Conservation (phyloP, 2,113 vertebrate genomes). For the Carassius auratus region DNA sequence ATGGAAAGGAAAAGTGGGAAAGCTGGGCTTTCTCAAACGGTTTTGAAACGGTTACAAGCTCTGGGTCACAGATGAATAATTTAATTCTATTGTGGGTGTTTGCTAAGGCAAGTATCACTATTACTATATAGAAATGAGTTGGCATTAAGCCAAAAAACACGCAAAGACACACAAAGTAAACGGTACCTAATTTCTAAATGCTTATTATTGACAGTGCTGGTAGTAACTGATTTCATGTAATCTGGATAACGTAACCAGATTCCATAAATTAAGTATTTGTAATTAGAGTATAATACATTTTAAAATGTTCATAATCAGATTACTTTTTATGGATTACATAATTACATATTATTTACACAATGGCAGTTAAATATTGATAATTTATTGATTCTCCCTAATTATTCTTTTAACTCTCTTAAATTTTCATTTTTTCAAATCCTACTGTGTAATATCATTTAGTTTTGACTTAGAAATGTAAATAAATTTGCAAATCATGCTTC, state of each 20-base stretch:
- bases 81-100: background rate
- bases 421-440: no score
- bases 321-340: background rate
- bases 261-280: background rate
- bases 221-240: background rate
- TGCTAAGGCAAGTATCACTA: background rate
- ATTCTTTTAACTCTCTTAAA: no score
- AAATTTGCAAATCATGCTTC: no score
- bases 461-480: no score
- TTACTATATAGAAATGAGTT: background rate
- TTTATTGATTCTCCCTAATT: no score
- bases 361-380: no score
- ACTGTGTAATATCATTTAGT: no score
- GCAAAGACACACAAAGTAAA: background rate
- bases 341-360: background rate
- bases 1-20: slow-evolving; percentile 1
- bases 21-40: background rate
- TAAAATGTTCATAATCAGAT: background rate
- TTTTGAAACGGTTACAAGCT: background rate
- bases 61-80: background rate
- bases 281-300: no score
- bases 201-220: background rate
- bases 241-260: background rate
- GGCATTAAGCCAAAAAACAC: background rate
- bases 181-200: background rate